Conservation (phyloP, 1,140 invertebrate genomes). For the Aleiodes sp. region DNA sequence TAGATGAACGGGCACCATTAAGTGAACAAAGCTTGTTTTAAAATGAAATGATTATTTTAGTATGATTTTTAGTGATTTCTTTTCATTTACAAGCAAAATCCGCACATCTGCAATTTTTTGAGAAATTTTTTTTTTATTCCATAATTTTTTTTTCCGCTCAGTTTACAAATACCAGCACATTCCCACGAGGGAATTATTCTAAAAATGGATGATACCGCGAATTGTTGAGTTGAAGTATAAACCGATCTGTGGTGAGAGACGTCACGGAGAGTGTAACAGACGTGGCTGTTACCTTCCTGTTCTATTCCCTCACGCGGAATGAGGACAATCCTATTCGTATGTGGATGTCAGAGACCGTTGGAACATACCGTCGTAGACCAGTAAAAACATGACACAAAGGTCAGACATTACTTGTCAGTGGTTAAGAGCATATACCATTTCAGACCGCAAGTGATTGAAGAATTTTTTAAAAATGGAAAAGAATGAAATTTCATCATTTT, state of each 20-base stretch:
- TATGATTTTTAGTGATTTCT: too few relatives aligned
- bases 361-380: constrained; percentile 5
- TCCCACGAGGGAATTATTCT: not conserved
- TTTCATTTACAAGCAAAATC: too few relatives aligned
- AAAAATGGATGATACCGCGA: constrained; percentile 9
- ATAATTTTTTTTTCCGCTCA: too few relatives aligned
- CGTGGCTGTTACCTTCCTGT: not conserved
- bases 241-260: not conserved
- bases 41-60: too few relatives aligned
- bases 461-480: not conserved
- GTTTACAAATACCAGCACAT: too few relatives aligned
- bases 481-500: not conserved
- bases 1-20: too few relatives aligned
- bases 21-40: too few relatives aligned
- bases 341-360: constrained; percentile 9
- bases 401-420: constrained; percentile 6
- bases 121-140: not conserved
- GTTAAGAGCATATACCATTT: not conserved
- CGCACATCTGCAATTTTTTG: not conserved
- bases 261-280: constrained; percentile 5
- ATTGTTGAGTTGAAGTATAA: not conserved
- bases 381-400: constrained; percentile 16
- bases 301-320: not conserved
- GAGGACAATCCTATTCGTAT: constrained; percentile 8
- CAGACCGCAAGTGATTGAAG: not conserved